These are phyloP conservation scores for Ptychadena robeensis DNA, from an alignment of 2,797 vertebrate genomes.

Conservation along the genomic window DNA sequence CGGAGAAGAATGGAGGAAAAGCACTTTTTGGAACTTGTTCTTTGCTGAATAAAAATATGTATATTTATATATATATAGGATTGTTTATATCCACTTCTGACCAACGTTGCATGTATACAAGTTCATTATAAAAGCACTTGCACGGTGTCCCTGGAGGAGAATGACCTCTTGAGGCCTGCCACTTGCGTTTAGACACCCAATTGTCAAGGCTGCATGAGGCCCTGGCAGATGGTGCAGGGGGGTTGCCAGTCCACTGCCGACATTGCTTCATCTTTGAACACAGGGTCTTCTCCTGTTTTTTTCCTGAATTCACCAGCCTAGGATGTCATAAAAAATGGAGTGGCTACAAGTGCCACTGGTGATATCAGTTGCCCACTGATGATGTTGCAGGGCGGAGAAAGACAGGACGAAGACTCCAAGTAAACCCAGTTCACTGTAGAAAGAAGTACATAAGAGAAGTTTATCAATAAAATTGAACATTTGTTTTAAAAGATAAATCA, in stretches of 20 bases:
- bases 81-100: conserved; percentile 57
- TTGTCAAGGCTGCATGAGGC: conserved; percentile 47
- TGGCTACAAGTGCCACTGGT: conserved; percentile 51
- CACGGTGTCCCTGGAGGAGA: conserved; percentile 56
- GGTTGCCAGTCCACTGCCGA: conserved; percentile 18
- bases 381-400: background rate
- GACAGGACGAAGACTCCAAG: conserved; percentile 39
- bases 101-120: conserved; percentile 59
- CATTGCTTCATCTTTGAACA: conserved; percentile 53
- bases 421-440: conserved; percentile 40
- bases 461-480: background rate
- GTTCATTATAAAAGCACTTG: conserved; percentile 61
- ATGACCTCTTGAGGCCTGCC: conserved; percentile 47
- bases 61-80: conserved; percentile 59
- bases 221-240: conserved; percentile 30
- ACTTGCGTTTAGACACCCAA: conserved; percentile 39
- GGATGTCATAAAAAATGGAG: conserved; percentile 49
- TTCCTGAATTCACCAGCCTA: conserved; percentile 42
- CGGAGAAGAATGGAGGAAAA: conserved; percentile 60
- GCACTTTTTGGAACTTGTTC: conserved; percentile 63
- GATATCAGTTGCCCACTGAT: conserved; percentile 54
- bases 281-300: conserved; percentile 63
- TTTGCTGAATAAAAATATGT: conserved; percentile 62
- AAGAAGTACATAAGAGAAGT: background rate
- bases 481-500: background rate